A percentile compares a stretch with the other conserved stretches of the same genome.
Evolutionary conservation across 2,888 invertebrate genomes (phyloP).

Genomic region (Megamerina dolium): DNA sequence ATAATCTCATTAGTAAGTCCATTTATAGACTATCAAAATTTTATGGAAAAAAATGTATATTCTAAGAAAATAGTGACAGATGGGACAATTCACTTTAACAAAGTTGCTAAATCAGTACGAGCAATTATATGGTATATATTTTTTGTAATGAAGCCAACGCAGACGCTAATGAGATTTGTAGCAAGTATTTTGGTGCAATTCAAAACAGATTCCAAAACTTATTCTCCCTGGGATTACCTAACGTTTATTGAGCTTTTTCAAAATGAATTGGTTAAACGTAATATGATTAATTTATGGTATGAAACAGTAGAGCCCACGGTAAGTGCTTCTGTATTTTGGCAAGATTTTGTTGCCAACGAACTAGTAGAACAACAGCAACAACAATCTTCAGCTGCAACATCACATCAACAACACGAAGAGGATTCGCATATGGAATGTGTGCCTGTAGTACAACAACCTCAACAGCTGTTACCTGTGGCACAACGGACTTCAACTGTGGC

Average conservation of each 20-base stretch:
- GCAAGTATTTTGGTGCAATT: too few species aligned
- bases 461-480: too few species aligned
- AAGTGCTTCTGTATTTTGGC: conserved; percentile 39
- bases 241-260: conserved; percentile 42
- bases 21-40: conserved; percentile 27
- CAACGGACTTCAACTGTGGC: too few species aligned
- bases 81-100: conserved; percentile 23
- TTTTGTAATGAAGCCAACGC: conserved; percentile 26
- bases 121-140: conserved; percentile 36
- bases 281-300: conserved; percentile 41
- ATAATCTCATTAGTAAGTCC: conserved; percentile 23
- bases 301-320: conserved; percentile 37
- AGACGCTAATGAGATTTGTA: too few species aligned
- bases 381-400: too few species aligned
- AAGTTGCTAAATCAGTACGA: conserved; percentile 26
- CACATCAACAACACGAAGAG: too few species aligned
- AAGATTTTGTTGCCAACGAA: conserved; percentile 27
- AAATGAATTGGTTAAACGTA: conserved; percentile 30
- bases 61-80: conserved; percentile 28
- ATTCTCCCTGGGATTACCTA: conserved; percentile 37
- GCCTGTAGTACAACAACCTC: too few species aligned
- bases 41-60: conserved; percentile 28
- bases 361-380: too few species aligned
- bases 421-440: too few species aligned
- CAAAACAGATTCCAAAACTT: too few species aligned